phyloP scores from a whole-genome alignment of 2,888 invertebrate genomes.

The Drosophila histrio region DNA sequence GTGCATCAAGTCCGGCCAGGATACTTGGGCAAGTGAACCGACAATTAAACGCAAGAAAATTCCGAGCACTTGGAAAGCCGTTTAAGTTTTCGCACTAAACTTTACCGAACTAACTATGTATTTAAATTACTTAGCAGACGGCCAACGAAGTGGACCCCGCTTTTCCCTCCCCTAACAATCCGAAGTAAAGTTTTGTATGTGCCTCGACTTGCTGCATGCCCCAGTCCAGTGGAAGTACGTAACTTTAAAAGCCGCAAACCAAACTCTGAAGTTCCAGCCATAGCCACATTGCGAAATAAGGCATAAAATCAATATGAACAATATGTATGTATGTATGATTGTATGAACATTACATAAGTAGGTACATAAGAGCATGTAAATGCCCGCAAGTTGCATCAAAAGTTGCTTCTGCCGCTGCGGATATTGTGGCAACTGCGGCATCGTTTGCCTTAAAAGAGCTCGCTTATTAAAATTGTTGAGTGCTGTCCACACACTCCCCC shows the following conservation, averaged over 20 bases:
- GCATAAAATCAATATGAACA: constrained; percentile 54
- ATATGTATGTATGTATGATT: constrained; percentile 28
- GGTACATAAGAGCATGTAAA: constrained; percentile 22
- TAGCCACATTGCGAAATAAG: constrained; percentile 48
- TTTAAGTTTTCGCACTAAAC: constrained; percentile 76
- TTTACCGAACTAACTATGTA: constrained; percentile 64
- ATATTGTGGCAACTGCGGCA: constrained; percentile 67
- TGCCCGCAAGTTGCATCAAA: constrained; percentile 39
- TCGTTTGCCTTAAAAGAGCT: constrained; percentile 69
- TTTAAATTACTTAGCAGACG: constrained; percentile 71
- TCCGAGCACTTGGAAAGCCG: constrained; percentile 45
- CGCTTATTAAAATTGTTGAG: constrained; percentile 74
- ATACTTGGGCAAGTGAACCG: constrained; percentile 42
- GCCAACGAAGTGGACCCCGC: not conserved
- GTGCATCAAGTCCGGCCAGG: constrained; percentile 14
- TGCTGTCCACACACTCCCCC: constrained; percentile 22
- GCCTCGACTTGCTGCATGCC: constrained; percentile 11
- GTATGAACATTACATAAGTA: not conserved
- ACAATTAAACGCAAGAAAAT: constrained; percentile 68
- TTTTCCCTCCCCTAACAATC: not conserved
- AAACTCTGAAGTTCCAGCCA: constrained; percentile 57
- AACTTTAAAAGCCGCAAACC: constrained; percentile 70
- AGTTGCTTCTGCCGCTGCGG: constrained; percentile 54
- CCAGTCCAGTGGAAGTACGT: constrained; percentile 29
- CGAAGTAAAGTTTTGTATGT: constrained; percentile 10